Percentiles rank a stretch among this genome's conserved stretches.
Conservation (phyloP, 2,888 invertebrate species). For the Podotricha telesiphe region DNA sequence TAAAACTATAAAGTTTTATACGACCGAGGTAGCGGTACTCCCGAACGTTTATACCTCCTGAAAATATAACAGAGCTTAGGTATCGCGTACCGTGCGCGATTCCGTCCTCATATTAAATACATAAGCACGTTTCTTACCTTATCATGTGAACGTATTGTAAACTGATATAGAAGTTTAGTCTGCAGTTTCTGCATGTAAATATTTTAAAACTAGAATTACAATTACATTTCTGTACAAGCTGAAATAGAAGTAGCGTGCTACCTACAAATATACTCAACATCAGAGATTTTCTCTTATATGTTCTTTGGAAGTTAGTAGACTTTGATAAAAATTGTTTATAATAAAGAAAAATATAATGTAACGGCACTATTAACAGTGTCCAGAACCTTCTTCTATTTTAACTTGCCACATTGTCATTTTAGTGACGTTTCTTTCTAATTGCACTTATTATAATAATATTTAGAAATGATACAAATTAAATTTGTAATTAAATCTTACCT, state of each 20-base stretch:
- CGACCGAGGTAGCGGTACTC: not conserved
- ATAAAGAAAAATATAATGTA: not conserved
- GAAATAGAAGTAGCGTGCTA: not conserved
- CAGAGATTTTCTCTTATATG: not conserved
- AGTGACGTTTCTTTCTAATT: no score
- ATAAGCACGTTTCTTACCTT: conserved; percentile 8
- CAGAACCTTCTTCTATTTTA: not conserved
- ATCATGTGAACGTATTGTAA: not conserved
- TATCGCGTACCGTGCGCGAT: not conserved
- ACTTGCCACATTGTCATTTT: not conserved
- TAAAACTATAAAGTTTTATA: not conserved
- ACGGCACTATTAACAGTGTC: not conserved
- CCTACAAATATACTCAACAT: no score
- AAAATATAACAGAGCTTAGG: not conserved
- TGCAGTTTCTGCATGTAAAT: not conserved
- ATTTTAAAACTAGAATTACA: not conserved
- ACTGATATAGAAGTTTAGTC: not conserved
- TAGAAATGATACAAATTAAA: not conserved
- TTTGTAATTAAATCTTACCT: not conserved
- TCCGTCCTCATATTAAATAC: not conserved
- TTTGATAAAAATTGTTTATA: no score
- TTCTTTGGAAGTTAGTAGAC: no score
- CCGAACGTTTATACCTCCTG: not conserved
- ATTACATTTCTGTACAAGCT: not conserved
- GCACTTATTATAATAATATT: no score